Evolutionary conservation across 2,113 vertebrate species (phyloP), one percentile per base, ranked within the genome.

Genomic region (Urocynchramus pylzowi): DNA sequence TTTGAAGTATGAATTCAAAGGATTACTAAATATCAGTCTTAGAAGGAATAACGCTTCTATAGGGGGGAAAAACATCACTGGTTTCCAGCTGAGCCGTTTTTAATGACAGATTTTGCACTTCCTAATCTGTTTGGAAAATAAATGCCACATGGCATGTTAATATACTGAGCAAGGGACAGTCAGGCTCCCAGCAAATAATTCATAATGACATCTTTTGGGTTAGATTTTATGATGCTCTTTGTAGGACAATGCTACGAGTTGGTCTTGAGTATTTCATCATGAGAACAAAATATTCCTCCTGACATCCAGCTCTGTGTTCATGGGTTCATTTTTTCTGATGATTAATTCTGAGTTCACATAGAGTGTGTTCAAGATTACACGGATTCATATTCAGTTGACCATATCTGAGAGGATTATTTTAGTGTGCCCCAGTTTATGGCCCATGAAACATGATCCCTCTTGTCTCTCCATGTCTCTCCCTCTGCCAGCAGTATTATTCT

Each of bases 331-430:
- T 96, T 96, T 96, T 94, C 88, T 94, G 69, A 96, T 90, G 96
- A 96, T 96, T 97, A 97, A 96, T 96, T 94, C 80, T 56, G 88
- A 96, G 96, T 97, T 96, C 96, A 97, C 6, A 3, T 65, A 97
- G 95, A 96, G 95, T 95, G 88, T 97, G 95, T 75, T 96, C 90
- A 89, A 96, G 96, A 97, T 97, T 97, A 96, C 88, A 87, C 0
- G 80, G 96, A 97, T 97, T 97, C 96, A 95, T 87, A 96, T 69
- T 84, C 96, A 96, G 93, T 96, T 97, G 95, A 96, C 96, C 96
- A 96, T 96, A 97, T 95, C 96, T 93, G 95, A 97, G 92, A 93
- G 96, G 96, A 96, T 97, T 97, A 97, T 90, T 95, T 94, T 79
- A 94, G 96, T 89, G 96, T 97, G 95, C 90, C 92, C 95, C 77